Evolutionary conservation across 2,113 vertebrate genomes (phyloP).

Genomic region (Drymodes brunneopygia): DNA sequence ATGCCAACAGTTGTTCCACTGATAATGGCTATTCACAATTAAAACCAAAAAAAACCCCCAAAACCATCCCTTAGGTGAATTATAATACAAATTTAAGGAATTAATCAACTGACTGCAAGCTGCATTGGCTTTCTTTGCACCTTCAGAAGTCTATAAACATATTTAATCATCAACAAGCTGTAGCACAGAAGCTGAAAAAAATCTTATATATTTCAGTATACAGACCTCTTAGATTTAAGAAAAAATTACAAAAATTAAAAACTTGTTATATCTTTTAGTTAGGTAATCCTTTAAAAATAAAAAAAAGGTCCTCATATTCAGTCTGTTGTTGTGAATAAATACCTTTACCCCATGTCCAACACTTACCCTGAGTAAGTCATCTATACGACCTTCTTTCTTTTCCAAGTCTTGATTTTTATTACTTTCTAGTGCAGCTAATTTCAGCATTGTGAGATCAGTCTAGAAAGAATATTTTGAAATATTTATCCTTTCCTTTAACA

Average conservation of each 20-base stretch:
- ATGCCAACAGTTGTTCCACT: not conserved
- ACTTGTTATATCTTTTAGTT: not conserved
- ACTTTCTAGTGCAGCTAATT: slow-evolving; percentile 98
- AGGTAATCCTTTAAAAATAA: not conserved
- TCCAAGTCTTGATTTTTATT: slow-evolving; percentile 99
- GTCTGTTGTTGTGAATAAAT: not conserved
- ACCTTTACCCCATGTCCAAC: not conserved
- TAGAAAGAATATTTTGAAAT: slow-evolving; percentile 64
- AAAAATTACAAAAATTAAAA: not conserved
- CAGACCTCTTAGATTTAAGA: not conserved
- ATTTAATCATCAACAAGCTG: not conserved
- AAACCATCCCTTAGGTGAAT: not conserved
- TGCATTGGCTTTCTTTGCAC: not conserved
- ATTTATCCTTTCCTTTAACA: slow-evolving; percentile 12
- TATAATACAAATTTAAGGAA: not conserved
- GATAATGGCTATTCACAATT: not conserved
- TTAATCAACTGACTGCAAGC: not conserved
- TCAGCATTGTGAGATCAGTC: slow-evolving; percentile 98
- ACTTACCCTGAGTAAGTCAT: slow-evolving; percentile 98
- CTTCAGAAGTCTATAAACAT: not conserved
- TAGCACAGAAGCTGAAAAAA: not conserved
- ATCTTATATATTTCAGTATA: not conserved
- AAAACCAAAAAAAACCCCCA: not conserved
- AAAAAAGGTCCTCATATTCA: not conserved
- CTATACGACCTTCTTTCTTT: slow-evolving; percentile 99